Conservation (phyloP, 2,888 invertebrate species). For the Protophormia terraenovae region DNA sequence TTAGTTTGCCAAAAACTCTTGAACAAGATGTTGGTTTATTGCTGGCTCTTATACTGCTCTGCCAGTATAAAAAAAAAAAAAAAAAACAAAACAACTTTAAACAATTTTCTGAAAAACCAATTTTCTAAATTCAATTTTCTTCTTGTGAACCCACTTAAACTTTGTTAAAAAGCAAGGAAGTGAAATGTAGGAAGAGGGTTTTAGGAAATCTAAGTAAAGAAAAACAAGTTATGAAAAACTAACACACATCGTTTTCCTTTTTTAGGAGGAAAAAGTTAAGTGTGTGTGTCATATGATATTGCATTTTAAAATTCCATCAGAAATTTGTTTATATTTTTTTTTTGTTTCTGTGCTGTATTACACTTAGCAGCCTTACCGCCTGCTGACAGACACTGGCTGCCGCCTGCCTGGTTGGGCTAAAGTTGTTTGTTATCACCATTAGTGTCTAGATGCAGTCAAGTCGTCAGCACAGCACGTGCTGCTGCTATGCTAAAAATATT, state of each 20-base stretch:
- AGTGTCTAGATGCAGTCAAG: slow-evolving; percentile 44
- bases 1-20: slow-evolving; percentile 16
- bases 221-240: slow-evolving; percentile 55
- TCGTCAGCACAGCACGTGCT: slow-evolving; percentile 57
- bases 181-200: neutral
- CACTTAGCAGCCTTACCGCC: neutral
- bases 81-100: too few relatives aligned
- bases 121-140: slow-evolving; percentile 66
- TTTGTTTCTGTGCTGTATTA: neutral
- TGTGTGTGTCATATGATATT: slow-evolving; percentile 47
- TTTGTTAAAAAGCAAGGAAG: slow-evolving; percentile 21
- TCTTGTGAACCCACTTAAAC: slow-evolving; percentile 66
- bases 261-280: neutral
- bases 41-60: too few relatives aligned
- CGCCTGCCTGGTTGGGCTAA: slow-evolving; percentile 24
- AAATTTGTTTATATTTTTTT: too few relatives aligned
- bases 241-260: neutral
- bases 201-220: slow-evolving; percentile 9
- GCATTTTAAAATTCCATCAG: slow-evolving; percentile 49
- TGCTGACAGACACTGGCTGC: slow-evolving; percentile 6
- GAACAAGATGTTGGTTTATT: neutral
- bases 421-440: slow-evolving; percentile 53
- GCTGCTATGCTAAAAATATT: slow-evolving; percentile 13
- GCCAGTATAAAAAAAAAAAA: too few relatives aligned
- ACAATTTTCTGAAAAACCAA: slow-evolving; percentile 51